Evolutionary conservation across 2,797 vertebrate genomes (phyloP).

Genomic region (Epinephelus awoara): DNA sequence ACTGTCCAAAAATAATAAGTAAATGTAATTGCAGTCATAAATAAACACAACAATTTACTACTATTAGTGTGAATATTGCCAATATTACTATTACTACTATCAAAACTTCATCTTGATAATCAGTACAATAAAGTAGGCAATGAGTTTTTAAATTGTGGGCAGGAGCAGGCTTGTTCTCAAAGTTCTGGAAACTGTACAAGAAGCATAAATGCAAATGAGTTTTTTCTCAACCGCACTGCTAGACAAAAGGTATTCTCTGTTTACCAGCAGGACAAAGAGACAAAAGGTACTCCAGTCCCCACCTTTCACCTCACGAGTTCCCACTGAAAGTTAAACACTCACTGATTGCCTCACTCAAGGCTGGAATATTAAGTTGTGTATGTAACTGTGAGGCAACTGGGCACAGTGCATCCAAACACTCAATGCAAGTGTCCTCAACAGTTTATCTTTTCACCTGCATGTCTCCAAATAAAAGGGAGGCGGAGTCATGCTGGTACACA

Average conservation of each 20-base stretch:
- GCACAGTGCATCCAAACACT: background rate
- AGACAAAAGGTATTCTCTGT: background rate
- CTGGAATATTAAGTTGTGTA: background rate
- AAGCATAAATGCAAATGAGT: background rate
- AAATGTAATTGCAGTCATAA: too few relatives aligned
- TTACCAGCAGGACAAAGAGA: background rate
- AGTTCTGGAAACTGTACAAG: background rate
- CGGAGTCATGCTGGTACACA: conserved; percentile 68
- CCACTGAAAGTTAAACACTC: background rate
- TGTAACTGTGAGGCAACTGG: background rate
- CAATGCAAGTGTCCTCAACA: background rate
- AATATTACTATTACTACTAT: too few relatives aligned
- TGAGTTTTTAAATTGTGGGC: too few relatives aligned
- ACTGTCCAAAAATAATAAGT: too few relatives aligned
- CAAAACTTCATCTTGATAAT: too few relatives aligned
- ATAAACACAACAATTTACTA: too few relatives aligned
- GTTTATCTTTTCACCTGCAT: conserved; percentile 62
- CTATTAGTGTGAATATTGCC: too few relatives aligned
- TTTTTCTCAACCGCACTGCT: background rate
- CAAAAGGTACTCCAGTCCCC: background rate
- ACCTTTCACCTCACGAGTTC: background rate
- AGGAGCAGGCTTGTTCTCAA: background rate
- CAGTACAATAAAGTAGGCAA: too few relatives aligned
- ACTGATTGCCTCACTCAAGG: background rate
- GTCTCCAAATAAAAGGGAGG: conserved; percentile 55